phyloP scores from a whole-genome alignment of 2,888 invertebrate genomes.

The Xestia xanthographa region DNA sequence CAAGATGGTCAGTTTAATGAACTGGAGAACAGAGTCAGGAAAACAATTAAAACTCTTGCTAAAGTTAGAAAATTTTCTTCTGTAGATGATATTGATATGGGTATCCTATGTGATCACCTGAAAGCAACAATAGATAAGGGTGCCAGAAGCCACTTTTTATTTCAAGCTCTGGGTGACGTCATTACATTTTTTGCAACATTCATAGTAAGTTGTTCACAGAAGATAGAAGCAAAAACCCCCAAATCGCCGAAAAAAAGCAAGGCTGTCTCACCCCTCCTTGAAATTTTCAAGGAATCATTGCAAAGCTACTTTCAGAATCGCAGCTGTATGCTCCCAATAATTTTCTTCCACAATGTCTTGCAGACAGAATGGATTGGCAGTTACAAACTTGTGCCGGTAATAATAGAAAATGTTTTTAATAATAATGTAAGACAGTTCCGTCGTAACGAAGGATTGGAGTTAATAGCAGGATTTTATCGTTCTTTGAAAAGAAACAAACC shows the following conservation, averaged over 20 bases:
- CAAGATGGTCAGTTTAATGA: conserved; percentile 93
- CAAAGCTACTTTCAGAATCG: conserved; percentile 91
- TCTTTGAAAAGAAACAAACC: conserved; percentile 89
- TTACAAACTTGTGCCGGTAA: conserved; percentile 89
- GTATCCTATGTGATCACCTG: conserved; percentile 89
- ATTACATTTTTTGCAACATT: conserved; percentile 92
- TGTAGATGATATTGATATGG: conserved; percentile 89
- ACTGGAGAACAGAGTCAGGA: conserved; percentile 91
- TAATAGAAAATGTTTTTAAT: conserved; percentile 91
- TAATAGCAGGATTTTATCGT: conserved; percentile 92
- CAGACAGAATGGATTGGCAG: conserved; percentile 92
- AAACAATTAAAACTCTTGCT: conserved; percentile 91
- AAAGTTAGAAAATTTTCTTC: conserved; percentile 91
- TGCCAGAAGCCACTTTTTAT: conserved; percentile 91
- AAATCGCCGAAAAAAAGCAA: conserved; percentile 81
- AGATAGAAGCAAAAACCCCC: conserved; percentile 77
- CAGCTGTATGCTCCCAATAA: conserved; percentile 92
- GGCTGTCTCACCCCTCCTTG: conserved; percentile 79
- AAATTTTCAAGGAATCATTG: conserved; percentile 89
- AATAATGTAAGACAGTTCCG: conserved; percentile 91
- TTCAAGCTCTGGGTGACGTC: conserved; percentile 92
- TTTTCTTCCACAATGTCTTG: conserved; percentile 92
- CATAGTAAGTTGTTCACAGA: conserved; percentile 91
- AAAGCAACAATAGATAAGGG: conserved; percentile 92
- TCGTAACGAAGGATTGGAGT: conserved; percentile 92